Base-by-base conservation (phyloP, 2,888 invertebrate genomes). In the Heterodera filipjevi region DNA sequence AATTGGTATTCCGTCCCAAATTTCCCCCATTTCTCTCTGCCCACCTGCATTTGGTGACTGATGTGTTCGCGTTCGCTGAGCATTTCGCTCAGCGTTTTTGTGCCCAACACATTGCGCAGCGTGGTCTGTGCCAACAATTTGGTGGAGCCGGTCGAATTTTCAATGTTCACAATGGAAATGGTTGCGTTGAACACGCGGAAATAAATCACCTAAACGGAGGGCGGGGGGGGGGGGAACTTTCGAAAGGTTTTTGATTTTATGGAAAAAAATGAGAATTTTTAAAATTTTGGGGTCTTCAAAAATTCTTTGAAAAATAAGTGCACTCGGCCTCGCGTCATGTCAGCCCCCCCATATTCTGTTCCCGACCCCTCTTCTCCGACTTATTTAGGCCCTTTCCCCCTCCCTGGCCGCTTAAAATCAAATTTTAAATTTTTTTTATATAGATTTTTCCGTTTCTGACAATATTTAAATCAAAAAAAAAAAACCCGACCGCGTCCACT, bases 141-240 rank as follows among this genome's bases (percentile, higher is more conserved):
- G 3, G 89, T 89, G 19, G 88, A 89, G 94, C 94, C 89, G 90
- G 90, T 72, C 16, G 91, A 96, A 90, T 98, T 96, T 90, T 97
- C 96, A 68, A 98, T 96, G 90, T 98, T 98, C 72, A 96, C 95
- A 82, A 96, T 95, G 53, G 96, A 96, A 82, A 96, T 94, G 0
- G 96, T 97, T 22, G 98, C 96, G 90, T 98, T 97, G 87, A 94
- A 95, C 68, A 98, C 95, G 70, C 90, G 85, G 82, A 90, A 91
- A 82, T 90, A 91, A 16, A 91, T 90, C 16, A 92, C 77, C 73
- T 73, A n/a, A 10, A n/a, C n/a, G n/a, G n/a, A n/a, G n/a, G n/a
- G n/a, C n/a, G n/a, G n/a, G n/a, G n/a, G n/a, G n/a, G n/a, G n/a
- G n/a, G n/a, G n/a, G n/a, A n/a, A n/a, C n/a, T n/a, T n/a, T n/a